Base-by-base conservation (phyloP, 2,888 invertebrate genomes). In the Xestia xanthographa region DNA sequence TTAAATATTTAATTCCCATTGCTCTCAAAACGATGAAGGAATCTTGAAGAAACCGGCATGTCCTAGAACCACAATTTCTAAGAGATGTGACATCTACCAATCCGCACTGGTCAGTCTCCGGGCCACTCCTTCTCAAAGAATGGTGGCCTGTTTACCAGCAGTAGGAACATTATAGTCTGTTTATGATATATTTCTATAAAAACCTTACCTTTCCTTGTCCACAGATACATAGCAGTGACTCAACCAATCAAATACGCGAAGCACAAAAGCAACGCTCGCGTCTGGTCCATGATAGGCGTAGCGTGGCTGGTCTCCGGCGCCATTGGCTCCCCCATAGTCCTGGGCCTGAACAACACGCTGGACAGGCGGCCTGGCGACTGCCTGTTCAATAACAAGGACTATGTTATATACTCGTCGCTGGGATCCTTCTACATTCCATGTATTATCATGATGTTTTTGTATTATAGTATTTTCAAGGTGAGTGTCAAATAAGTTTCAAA, bases 371-470 rank as follows among this genome's bases (percentile, higher is more conserved):
- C 98, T 71, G 98, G 98, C 92, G 97, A 98, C 91, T 99, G 99
- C 96, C 97, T 98, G 88, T 99, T 99, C 97, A 99, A 99, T 96
- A 99, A 99, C 96, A 98, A 99, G 81, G 99, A 99, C 97, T 99
- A 99, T 95, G 99, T 99, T 92, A 98, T 99, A 91, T 99, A 99
- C 96, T 99, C 99, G 12, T 99, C 99, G 77, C 97, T 99, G 88
- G 99, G 99, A 83, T 99, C 99, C 88, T 99, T 99, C 97, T 99
- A 99, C 96, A 99, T 99, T 91, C 99, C 99, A 48, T 99, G 99
- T 94, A 98, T 99, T 92, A 98, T 99, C 90, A 99, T 99, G 99
- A 98, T 99, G 95, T 98, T 99, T 94, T 98, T 99, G 81, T 99
- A 99, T 95, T 99, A 98, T 97, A 98, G 98, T 95, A 99, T 99